Evolutionary conservation across 2,797 vertebrate genomes (phyloP), one percentile per base, ranked within the genome.

Genomic region (Hydrocynus forskahlii): DNA sequence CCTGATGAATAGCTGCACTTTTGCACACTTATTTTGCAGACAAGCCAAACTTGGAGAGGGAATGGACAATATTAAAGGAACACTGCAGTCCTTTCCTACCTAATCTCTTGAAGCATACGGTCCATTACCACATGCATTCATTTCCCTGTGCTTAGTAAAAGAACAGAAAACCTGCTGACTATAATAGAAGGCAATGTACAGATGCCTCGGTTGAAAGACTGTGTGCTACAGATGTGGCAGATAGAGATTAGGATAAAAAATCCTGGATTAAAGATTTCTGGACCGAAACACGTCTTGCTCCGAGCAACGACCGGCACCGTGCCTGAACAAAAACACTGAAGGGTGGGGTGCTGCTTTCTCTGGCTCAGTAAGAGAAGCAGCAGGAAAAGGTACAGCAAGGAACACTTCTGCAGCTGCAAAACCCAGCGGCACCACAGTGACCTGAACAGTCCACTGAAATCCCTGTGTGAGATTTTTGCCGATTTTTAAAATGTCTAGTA

Each of bases 301-400:
- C 60, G 63, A 66, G 63, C 35, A 40, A 16, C 19, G 35, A 57
- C 59, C 62, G 68, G 50, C 60, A 55, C 40, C 1, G 63, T n/a
- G 76, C 62, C 71, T 52, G 50, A 74, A 79, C 76, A 79, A 59
- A 82, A 75, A 76, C 57, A 25, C 77, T 66, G 23, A 79, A 21
- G 72, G 76, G 77, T 72, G 81, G 80, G 10, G 59, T 43, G 38
- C n/a, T 84, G 83, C 70, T 82, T 60, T 85, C 40, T 59, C 62
- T 76, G 80, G 81, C 72, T 29, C 19, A 38, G 40, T 60, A 62
- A 62, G 23, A 54, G 59, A 55, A 63, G 38, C 52, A 69, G 55
- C 23, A 35, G 25, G 43, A 29, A 38, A 52, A 68, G 59, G 25
- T 55, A 63, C 48, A 57, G 63, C 71, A 79, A 59, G 62, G 64